Conservation (phyloP, 2,797 vertebrate genomes). For the Rhabdophis nuchalis region DNA sequence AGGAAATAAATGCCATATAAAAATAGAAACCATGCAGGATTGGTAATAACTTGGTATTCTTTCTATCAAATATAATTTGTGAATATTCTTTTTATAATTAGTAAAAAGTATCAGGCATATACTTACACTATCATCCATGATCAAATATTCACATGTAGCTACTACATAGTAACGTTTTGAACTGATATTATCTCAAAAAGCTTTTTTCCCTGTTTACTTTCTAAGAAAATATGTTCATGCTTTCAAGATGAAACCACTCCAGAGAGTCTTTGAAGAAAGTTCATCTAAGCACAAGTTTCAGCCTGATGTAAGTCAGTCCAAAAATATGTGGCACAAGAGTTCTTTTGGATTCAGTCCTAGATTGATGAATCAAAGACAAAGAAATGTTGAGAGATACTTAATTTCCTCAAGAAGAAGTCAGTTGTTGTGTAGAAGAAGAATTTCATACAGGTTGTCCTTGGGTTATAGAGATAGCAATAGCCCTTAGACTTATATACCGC, state of each 20-base stretch:
- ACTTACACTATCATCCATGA: not conserved
- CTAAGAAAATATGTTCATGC: constrained; percentile 79
- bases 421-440: not conserved
- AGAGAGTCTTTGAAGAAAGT: constrained; percentile 82
- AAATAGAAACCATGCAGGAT: not conserved
- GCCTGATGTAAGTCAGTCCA: constrained; percentile 72
- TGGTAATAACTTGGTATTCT: not conserved
- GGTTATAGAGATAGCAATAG: not conserved
- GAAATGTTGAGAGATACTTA: not conserved
- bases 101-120: not conserved
- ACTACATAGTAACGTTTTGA: not conserved
- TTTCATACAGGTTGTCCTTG: not conserved
- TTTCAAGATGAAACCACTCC: constrained; percentile 67
- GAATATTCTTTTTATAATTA: not conserved
- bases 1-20: not conserved
- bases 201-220: constrained; percentile 26
- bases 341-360: constrained; percentile 9
- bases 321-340: not conserved
- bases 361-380: not conserved
- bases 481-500: not conserved
- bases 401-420: not conserved
- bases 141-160: not conserved
- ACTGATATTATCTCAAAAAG: constrained; percentile 16
- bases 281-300: constrained; percentile 63
- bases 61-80: not conserved